Evolutionary conservation across 2,888 invertebrate species (phyloP).

Genomic region (Drosophila infuscata): DNA sequence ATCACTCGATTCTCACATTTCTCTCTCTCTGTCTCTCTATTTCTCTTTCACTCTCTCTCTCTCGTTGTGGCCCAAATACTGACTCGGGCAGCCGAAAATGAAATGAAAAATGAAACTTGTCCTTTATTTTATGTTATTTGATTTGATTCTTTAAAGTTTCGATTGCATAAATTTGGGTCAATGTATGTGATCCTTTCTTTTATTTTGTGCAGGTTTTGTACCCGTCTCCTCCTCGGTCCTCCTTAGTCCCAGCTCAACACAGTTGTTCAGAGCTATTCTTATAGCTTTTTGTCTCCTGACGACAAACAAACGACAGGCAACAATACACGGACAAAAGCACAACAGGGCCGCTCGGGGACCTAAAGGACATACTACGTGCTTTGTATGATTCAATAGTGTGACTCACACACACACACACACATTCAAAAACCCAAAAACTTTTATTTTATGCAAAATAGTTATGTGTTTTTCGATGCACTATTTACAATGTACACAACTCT

Average conservation of each 20-base stretch:
- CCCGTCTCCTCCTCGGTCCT: neutral
- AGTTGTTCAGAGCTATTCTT: constrained; percentile 11
- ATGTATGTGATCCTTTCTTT: constrained; percentile 56
- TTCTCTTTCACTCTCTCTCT: neutral
- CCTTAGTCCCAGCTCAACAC: neutral
- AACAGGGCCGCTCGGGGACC: constrained; percentile 33
- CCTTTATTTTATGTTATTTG: constrained; percentile 45
- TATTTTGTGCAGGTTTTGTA: constrained; percentile 37
- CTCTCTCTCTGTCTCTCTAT: neutral
- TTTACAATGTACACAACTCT: constrained; percentile 49
- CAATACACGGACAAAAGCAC: constrained; percentile 57
- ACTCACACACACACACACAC: constrained; percentile 14
- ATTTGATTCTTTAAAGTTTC: constrained; percentile 64
- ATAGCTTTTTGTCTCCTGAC: constrained; percentile 50
- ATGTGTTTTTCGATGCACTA: constrained; percentile 58
- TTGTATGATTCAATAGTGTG: constrained; percentile 70
- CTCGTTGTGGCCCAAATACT: constrained; percentile 11
- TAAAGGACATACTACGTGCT: constrained; percentile 68
- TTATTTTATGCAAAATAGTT: constrained; percentile 80
- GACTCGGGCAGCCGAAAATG: constrained; percentile 19
- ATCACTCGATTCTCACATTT: constrained; percentile 31
- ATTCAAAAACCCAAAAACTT: constrained; percentile 54
- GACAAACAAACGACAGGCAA: constrained; percentile 65
- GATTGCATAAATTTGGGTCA: constrained; percentile 74
- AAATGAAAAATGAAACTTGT: constrained; percentile 21